Percentiles rank a stretch among this genome's conserved stretches.
phyloP scores from a whole-genome alignment of 2,888 invertebrate species.

The Melanostoma mellinum region DNA sequence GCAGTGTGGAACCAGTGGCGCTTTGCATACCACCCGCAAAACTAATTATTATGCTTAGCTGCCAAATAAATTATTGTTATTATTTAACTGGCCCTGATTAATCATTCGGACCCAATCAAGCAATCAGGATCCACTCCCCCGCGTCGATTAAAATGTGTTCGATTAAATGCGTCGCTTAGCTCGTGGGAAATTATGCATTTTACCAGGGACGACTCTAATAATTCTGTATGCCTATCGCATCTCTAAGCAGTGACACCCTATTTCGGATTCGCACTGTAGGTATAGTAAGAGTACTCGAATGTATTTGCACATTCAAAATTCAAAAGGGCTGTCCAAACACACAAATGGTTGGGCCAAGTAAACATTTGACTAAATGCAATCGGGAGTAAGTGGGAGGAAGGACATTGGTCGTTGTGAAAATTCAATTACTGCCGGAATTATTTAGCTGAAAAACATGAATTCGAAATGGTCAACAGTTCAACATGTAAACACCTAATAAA shows the following conservation, averaged over 20 bases:
- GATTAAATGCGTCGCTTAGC: conserved; percentile 39
- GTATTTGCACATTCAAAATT: conserved; percentile 24
- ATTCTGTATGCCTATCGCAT: conserved; percentile 28
- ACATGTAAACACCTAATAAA: conserved; percentile 71
- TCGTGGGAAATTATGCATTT: conserved; percentile 40
- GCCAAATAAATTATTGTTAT: conserved; percentile 71
- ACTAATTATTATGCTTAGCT: conserved; percentile 72
- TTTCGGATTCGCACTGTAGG: conserved; percentile 3
- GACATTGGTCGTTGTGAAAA: conserved; percentile 53
- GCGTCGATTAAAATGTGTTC: conserved; percentile 57
- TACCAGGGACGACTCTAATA: background rate
- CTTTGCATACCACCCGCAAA: conserved; percentile 33
- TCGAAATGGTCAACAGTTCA: conserved; percentile 65
- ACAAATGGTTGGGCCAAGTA: conserved; percentile 4
- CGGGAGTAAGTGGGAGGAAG: background rate
- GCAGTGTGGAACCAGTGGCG: conserved; percentile 11
- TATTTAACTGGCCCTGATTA: conserved; percentile 69
- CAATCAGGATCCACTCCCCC: conserved; percentile 50
- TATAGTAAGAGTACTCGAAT: too few relatives aligned
- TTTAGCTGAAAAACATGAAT: conserved; percentile 67
- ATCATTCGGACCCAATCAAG: conserved; percentile 67
- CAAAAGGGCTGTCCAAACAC: conserved; percentile 1
- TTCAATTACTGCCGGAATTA: conserved; percentile 65
- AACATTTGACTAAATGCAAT: conserved; percentile 13
- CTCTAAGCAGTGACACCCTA: conserved; percentile 35